Evolutionary conservation across 2,113 vertebrate genomes (phyloP), one percentile per base, ranked within the genome.

Genomic region (Trinectes maculatus): DNA sequence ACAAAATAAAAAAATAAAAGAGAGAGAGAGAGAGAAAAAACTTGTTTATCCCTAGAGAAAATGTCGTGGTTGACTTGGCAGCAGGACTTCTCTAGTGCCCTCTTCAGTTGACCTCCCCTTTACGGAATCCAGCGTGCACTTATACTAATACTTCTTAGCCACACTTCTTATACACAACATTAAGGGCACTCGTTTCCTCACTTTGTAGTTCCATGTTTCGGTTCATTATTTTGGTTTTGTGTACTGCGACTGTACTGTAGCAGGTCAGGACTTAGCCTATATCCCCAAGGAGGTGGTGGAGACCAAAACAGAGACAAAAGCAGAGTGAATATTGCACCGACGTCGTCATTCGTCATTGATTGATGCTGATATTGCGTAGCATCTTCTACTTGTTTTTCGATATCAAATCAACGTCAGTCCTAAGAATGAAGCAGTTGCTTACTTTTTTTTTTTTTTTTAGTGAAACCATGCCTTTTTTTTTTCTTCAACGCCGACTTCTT

Each of bases 41-140:
- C 8, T 31, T 13, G 73, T 73, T 78, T 71, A 80, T 83, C 69
- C 75, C 66, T 24, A 1, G 33, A 77, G 74, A 61, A 77, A 80
- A 55, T 39, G 56, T 75, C 57, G 58, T 70, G 74, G 44, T 81
- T 67, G 73, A 79, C 55, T 85, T 88, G 71, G 69, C 71, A 81
- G 34, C 44, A 52, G 47, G 65, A 83, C 47, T 73, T 73, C 42
- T 61, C 82, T 55, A 60, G 31, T 12, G 33, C 56, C 58, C 52
- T 60, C 18, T 73, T 48, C 46, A 63, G 59, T n/a, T 59, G 37
- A 15, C 21, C 21, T 33, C 22, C 64, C 26, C 82, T 57, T 47
- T 15, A 58, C 40, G 59, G 31, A 79, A 73, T 64, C 37, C 55
- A 71, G 57, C 69, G 18, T 56, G 57, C 54, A 54, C 34, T 63